Base-by-base conservation (phyloP, 2,113 vertebrate species). In the Coryphaenoides rupestris region DNA sequence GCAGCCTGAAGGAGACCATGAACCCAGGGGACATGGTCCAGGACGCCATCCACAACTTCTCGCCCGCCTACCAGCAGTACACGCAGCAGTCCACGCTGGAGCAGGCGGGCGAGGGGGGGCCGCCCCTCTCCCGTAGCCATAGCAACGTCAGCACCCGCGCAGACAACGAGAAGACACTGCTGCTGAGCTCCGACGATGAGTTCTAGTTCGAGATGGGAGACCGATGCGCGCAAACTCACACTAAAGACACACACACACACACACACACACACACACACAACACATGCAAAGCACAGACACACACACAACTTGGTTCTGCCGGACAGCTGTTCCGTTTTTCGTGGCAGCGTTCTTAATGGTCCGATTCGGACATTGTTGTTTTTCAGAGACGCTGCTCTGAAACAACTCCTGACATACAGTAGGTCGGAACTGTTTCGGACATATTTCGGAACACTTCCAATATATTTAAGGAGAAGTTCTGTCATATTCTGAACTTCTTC, bases 1-100 rank as follows among this genome's bases (percentile, higher is more conserved):
- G 95, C 89, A 96, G 95, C 89, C 92, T 98, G 78, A 97, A 96
- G 82, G 95, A 98, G 84, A 97, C 95, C 68, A 96, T 97, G 95
- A 97, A 93, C 78, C 95, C 95, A 0, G 93, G 96, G 0, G 95
- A 98, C 87, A 97, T 97, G 17, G 94, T 97, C 45, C 95, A 98
- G 70, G 95, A 98, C 0, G 95, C 95, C 28, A 97, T 98, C 87
- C 95, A 98, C 65, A 98, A 98, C 87, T 98, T 98, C 90, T 97
- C 95, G 0, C 95, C 95, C 0, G 95, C 95, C 59, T 98, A 98
- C 88, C 95, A 98, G 90, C 95, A 98, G 91, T 98, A 98, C 85
- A 98, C 95, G 0, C 95, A 97, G 77, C 95, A 98, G 90, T 94
- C 95, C 1, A 97, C 95, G 0, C 87, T 96, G 84, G 95, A 97